These are phyloP conservation scores for Myiotriccus ornatus DNA, from an alignment of 2,797 vertebrate genomes.

Conservation along the genomic window DNA sequence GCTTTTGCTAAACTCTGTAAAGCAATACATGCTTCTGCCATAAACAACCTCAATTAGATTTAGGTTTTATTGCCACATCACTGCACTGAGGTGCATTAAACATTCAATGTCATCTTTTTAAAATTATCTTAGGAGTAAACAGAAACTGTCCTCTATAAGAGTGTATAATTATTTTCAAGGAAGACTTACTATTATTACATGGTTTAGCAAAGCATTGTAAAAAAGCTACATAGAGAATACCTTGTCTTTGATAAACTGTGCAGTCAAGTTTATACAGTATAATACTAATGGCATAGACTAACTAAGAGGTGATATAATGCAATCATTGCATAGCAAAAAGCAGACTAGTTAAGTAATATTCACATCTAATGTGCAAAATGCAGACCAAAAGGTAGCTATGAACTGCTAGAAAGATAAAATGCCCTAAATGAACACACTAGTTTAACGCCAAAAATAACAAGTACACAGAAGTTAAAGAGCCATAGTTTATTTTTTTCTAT, in stretches of 20 bases:
- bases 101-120: slow-evolving; percentile 84
- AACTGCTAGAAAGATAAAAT: slow-evolving; percentile 74
- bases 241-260: slow-evolving; percentile 85
- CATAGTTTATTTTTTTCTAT: slow-evolving; percentile 88
- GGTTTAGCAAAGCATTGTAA: slow-evolving; percentile 85
- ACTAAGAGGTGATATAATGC: slow-evolving; percentile 88
- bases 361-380: slow-evolving; percentile 96
- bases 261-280: slow-evolving; percentile 85
- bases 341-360: slow-evolving; percentile 91
- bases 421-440: slow-evolving; percentile 71
- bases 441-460: slow-evolving; percentile 77
- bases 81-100: slow-evolving; percentile 88
- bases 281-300: slow-evolving; percentile 79
- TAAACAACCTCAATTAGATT: slow-evolving; percentile 79
- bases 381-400: slow-evolving; percentile 90
- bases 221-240: slow-evolving; percentile 84
- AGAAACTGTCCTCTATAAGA: slow-evolving; percentile 82
- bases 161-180: slow-evolving; percentile 82
- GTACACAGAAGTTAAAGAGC: slow-evolving; percentile 79
- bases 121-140: slow-evolving; percentile 82
- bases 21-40: slow-evolving; percentile 82
- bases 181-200: slow-evolving; percentile 84
- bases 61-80: slow-evolving; percentile 90
- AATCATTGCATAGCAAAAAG: slow-evolving; percentile 98
- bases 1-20: slow-evolving; percentile 83